phyloP scores from a whole-genome alignment of 2,113 vertebrate species.

The Coracopsis vasa region DNA sequence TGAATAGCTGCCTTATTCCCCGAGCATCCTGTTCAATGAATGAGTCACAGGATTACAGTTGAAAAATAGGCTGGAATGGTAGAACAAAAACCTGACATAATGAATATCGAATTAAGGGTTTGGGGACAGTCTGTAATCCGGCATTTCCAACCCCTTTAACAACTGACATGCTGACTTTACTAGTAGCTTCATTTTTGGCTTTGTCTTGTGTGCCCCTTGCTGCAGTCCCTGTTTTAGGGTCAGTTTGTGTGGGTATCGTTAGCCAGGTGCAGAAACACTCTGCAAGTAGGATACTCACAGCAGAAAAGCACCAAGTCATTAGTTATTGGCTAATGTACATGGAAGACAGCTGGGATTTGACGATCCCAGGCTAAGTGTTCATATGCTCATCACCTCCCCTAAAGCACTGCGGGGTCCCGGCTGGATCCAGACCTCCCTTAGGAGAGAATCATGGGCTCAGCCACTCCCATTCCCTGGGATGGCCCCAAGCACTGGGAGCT shows the following conservation, averaged over 20 bases:
- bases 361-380: background rate
- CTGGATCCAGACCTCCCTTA: background rate
- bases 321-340: background rate
- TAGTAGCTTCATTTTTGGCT: background rate
- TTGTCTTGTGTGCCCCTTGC: background rate
- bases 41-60: constrained; percentile 58
- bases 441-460: background rate
- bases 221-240: background rate
- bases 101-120: background rate
- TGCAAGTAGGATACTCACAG: background rate
- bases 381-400: background rate
- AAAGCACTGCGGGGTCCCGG: background rate
- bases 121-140: background rate
- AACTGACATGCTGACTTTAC: background rate
- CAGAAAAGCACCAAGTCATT: background rate
- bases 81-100: constrained; percentile 22
- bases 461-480: rapidly evolving
- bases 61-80: constrained; percentile 14
- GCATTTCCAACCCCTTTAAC: background rate
- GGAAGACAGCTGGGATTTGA: background rate
- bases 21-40: constrained; percentile 53
- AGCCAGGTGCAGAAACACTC: background rate
- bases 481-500: background rate
- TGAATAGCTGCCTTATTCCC: constrained; percentile 64
- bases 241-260: background rate